Conservation (phyloP, 2,888 invertebrate genomes). For the Coelinius sp. region DNA sequence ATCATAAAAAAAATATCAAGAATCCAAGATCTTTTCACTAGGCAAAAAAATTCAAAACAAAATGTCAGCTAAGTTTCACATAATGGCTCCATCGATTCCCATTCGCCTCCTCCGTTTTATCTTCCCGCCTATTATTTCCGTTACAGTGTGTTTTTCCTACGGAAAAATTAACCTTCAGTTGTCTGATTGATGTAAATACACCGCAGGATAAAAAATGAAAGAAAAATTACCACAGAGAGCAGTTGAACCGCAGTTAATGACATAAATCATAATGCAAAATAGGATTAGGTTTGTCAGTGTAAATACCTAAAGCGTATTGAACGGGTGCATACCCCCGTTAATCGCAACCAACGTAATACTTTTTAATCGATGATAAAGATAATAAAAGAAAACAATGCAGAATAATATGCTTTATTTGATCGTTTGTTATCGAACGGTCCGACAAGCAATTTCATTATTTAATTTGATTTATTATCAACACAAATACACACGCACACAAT, state of each 20-base stretch:
- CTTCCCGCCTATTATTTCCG: slow-evolving; percentile 52
- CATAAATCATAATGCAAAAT: slow-evolving; percentile 63
- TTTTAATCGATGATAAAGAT: slow-evolving; percentile 35
- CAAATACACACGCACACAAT: slow-evolving; percentile 39
- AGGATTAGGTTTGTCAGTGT: slow-evolving; percentile 68
- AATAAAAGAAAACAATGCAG: not conserved
- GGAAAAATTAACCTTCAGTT: slow-evolving; percentile 50
- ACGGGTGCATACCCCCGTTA: slow-evolving; percentile 57
- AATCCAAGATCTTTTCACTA: no score
- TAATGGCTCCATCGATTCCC: not conserved
- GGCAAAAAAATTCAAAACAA: not conserved
- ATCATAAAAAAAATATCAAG: not conserved
- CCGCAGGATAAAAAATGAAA: slow-evolving; percentile 60
- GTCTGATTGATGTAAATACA: slow-evolving; percentile 63
- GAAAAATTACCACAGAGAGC: slow-evolving; percentile 40
- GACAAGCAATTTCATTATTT: slow-evolving; percentile 39
- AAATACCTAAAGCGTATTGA: slow-evolving; percentile 61
- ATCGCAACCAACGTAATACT: slow-evolving; percentile 42
- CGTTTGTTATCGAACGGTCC: slow-evolving; percentile 40
- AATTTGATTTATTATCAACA: slow-evolving; percentile 28
- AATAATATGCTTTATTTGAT: slow-evolving; percentile 33
- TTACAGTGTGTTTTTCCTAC: slow-evolving; percentile 66
- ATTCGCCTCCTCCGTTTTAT: slow-evolving; percentile 26
- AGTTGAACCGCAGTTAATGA: slow-evolving; percentile 41
- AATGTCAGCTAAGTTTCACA: not conserved